Conservation (phyloP, 2,797 vertebrate genomes). For the Choloepus didactylus region DNA sequence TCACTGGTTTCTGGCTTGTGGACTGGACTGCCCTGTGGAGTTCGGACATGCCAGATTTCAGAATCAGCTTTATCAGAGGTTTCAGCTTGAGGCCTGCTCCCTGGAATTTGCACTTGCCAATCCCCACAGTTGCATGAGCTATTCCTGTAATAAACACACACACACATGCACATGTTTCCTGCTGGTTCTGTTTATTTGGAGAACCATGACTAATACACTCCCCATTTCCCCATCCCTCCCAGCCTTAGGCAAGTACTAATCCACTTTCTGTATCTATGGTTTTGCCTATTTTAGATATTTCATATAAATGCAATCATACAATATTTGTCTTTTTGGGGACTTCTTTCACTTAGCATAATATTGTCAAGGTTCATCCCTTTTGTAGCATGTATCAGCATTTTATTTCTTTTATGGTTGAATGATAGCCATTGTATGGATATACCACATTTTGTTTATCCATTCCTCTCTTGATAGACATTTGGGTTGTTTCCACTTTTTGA, state of each 20-base stretch:
- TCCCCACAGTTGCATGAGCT: too few relatives aligned
- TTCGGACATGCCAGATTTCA: too few relatives aligned
- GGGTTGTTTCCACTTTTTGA: background rate
- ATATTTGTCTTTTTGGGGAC: background rate
- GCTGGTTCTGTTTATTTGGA: too few relatives aligned
- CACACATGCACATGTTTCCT: too few relatives aligned
- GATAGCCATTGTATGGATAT: background rate
- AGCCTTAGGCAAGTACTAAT: background rate
- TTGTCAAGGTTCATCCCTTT: constrained; percentile 24
- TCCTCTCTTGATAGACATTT: background rate
- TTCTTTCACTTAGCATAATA: background rate
- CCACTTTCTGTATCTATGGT: background rate
- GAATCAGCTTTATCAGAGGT: too few relatives aligned
- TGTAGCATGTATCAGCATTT: background rate
- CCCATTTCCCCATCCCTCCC: background rate
- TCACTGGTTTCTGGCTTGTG: too few relatives aligned
- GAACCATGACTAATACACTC: too few relatives aligned
- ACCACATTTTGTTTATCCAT: background rate
- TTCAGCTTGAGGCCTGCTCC: too few relatives aligned
- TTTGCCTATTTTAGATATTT: background rate
- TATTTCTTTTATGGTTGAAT: constrained; percentile 33
- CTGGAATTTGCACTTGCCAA: too few relatives aligned
- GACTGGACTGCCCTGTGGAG: too few relatives aligned
- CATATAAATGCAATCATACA: background rate
- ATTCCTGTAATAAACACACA: too few relatives aligned